phyloP scores from a whole-genome alignment of 2,113 vertebrate genomes.

The Pungitius pungitius region DNA sequence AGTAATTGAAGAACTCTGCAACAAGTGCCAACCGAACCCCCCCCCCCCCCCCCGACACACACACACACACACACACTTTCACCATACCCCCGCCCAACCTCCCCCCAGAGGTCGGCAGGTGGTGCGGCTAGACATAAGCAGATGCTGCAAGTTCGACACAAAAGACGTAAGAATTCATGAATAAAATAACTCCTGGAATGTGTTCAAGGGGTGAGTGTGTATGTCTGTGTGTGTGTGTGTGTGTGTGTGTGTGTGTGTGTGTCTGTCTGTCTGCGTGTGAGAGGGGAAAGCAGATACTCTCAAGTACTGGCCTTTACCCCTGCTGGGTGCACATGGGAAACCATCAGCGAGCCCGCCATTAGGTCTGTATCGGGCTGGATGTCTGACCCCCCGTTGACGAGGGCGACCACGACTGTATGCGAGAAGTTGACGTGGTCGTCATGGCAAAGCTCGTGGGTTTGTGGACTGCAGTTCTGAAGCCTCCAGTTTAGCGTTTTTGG shows the following conservation, averaged over 20 bases:
- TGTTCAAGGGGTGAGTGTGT: conserved; percentile 19
- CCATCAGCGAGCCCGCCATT: conserved; percentile 41
- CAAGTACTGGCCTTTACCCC: conserved; percentile 28
- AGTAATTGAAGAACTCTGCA: too few species aligned
- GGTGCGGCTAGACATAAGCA: conserved; percentile 54
- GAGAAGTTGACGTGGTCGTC: too few species aligned
- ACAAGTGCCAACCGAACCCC: too few species aligned
- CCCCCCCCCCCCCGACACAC: too few species aligned
- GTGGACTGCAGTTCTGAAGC: too few species aligned
- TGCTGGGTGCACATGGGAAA: neutral
- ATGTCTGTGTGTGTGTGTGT: conserved; percentile 10
- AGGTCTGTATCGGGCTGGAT: conserved; percentile 15
- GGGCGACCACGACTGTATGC: too few species aligned
- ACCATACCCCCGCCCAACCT: too few species aligned
- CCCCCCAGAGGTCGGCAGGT: conserved; percentile 37
- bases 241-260: conserved; percentile 7
- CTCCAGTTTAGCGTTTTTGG: too few species aligned
- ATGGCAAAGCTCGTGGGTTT: neutral
- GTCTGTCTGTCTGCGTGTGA: conserved; percentile 5
- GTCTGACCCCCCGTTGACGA: neutral
- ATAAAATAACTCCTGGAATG: conserved; percentile 40
- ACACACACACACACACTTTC: too few species aligned
- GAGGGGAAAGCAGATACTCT: neutral
- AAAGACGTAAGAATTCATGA: conserved; percentile 29
- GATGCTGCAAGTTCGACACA: conserved; percentile 27